These are phyloP conservation scores for Pseudorectes ferrugineus DNA, from an alignment of 2,113 vertebrate genomes.

Conservation along the genomic window DNA sequence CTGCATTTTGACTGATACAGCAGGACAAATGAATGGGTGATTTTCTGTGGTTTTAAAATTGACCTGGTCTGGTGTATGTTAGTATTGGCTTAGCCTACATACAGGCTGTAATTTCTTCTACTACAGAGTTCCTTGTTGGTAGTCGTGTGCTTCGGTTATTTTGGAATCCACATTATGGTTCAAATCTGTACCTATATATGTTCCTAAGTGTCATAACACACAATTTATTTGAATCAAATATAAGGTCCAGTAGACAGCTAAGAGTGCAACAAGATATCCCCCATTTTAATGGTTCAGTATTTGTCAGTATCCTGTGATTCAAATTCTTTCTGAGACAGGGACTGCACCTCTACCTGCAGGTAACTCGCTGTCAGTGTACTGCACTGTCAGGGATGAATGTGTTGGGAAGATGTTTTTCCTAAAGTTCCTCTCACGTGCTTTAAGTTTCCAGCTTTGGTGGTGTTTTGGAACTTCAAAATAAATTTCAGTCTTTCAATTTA, in stretches of 20 bases:
- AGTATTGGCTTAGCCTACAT: not conserved
- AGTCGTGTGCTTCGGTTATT: not conserved
- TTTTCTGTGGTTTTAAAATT: not conserved
- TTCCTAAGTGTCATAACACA: not conserved
- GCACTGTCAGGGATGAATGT: not conserved
- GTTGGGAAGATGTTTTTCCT: not conserved
- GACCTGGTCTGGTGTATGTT: not conserved
- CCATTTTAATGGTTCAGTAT: not conserved
- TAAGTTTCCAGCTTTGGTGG: not conserved
- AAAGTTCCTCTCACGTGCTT: not conserved
- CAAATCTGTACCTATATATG: not conserved
- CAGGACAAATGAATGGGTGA: not conserved
- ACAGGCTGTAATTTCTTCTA: rapidly evolving
- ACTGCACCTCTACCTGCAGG: not conserved
- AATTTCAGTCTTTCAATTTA: not conserved
- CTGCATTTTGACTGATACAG: not conserved
- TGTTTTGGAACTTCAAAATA: not conserved
- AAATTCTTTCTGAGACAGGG: not conserved
- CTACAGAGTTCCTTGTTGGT: not conserved
- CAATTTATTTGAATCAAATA: not conserved
- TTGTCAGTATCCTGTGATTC: not conserved
- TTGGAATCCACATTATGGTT: not conserved
- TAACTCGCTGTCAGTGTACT: not conserved
- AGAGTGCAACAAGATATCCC: not conserved
- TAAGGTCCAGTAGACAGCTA: not conserved